phyloP scores from a whole-genome alignment of 2,888 invertebrate species.

The Agonopterix arenella region DNA sequence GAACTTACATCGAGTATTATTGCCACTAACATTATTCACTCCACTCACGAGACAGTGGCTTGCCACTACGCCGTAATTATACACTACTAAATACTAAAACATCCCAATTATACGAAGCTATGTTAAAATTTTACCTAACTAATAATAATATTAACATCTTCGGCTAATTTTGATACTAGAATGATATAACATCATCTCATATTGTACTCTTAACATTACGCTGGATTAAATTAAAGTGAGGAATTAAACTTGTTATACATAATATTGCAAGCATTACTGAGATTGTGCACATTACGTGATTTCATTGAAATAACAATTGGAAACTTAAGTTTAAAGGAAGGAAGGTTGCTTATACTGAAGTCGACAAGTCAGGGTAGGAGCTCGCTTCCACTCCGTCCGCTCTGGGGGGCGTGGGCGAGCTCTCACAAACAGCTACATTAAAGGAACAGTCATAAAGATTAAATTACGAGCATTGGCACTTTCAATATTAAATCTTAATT shows the following conservation, averaged over 20 bases:
- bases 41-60: conserved; percentile 61
- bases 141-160: conserved; percentile 76
- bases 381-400: not conserved
- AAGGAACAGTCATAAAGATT: conserved; percentile 74
- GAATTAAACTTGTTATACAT: conserved; percentile 63
- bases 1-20: conserved; percentile 71
- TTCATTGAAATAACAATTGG: conserved; percentile 46
- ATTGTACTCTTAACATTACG: conserved; percentile 78
- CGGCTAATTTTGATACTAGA: conserved; percentile 78
- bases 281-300: conserved; percentile 73
- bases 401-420: conserved; percentile 15
- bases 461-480: conserved; percentile 79
- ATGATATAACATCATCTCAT: conserved; percentile 76
- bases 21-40: conserved; percentile 63
- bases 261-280: conserved; percentile 77
- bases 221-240: conserved; percentile 69
- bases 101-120: conserved; percentile 77
- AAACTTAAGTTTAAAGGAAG: conserved; percentile 47
- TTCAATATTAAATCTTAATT: conserved; percentile 76
- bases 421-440: conserved; percentile 46
- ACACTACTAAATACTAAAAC: conserved; percentile 74
- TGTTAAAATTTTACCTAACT: conserved; percentile 75
- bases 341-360: conserved; percentile 60
- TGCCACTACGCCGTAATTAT: conserved; percentile 64
- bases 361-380: conserved; percentile 20